A percentile compares a stretch with the other conserved stretches of the same genome.
These are phyloP conservation scores for Lamellibrachia luymesi DNA, from an alignment of 1,140 invertebrate species.

Conservation along the genomic window DNA sequence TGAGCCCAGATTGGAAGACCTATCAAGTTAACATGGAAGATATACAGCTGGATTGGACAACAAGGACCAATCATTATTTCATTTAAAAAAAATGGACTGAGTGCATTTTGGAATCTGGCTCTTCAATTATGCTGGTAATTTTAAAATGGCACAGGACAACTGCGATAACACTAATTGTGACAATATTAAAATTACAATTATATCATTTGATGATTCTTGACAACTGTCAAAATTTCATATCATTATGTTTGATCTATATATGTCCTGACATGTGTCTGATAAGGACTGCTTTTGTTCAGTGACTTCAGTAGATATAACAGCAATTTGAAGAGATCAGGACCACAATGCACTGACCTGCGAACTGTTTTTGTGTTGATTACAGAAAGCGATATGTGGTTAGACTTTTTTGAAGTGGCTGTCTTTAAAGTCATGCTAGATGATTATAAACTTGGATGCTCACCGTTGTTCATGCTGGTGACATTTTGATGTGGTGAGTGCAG, in stretches of 20 bases:
- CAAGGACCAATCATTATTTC: no score
- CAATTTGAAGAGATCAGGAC: neutral
- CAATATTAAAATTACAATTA: neutral
- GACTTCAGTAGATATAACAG: neutral
- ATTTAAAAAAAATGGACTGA: no score
- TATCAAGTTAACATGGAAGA: no score
- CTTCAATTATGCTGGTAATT: no score
- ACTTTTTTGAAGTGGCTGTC: neutral
- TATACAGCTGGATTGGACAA: no score
- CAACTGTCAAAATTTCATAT: neutral
- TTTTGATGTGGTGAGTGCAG: neutral
- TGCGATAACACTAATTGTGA: neutral
- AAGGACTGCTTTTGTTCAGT: neutral
- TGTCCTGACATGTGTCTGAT: neutral
- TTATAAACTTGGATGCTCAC: neutral
- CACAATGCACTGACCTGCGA: neutral
- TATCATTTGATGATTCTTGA: neutral
- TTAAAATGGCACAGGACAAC: neutral
- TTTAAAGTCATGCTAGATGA: neutral
- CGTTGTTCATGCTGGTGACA: neutral
- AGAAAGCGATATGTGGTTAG: neutral
- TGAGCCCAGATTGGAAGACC: no score
- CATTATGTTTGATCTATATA: neutral
- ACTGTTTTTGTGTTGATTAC: neutral
- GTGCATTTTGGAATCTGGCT: no score